Evolutionary conservation across 1,140 invertebrate genomes (phyloP), one percentile per base, ranked within the genome.

Genomic region (Augochlora pura): DNA sequence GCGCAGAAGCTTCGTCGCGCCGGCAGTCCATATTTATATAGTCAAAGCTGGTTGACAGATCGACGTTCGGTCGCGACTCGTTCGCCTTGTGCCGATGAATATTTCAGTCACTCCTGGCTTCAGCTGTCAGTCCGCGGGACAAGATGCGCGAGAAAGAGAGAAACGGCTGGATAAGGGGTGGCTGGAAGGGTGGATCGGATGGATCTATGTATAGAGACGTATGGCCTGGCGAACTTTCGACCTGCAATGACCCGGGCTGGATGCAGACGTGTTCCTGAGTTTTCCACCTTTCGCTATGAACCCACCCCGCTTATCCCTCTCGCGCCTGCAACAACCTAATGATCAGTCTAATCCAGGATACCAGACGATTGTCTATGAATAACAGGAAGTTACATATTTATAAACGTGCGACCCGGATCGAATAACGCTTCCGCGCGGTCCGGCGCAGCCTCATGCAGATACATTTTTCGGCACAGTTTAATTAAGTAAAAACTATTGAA

Each of bases 11-110:
- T 52, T 70, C 38, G 32, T 32, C 32, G 32, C 32, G 39, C 1
- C 49, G 39, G 42, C 68, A 64, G 46, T 64, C 68, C 76, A 78
- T 72, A 78, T 78, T 78, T 81, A 77, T 70, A 78, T 62, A 77
- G 75, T 77, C 68, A 66, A 69, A 86, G 80, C 80, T 80, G 81
- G 85, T 86, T 86, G 85, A 86, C 85, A 86, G 85, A 86, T 86
- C 84, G 85, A 86, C 85, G 81, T 86, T 86, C 75, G 84, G 85
- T 86, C 85, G 85, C 85, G 85, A 84, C 81, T 85, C 73, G 85
- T 85, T 86, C 85, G 85, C 69, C 77, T 85, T 70, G 76, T 73
- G 77, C 65, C 80, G 84, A 86, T 86, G 85, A 86, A 86, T 86
- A 86, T 86, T 86, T 86, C 73, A 86, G 80, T 68, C 84, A 42